Evolutionary conservation across 2,797 vertebrate species (phyloP).

Genomic region (Trachops cirrhosus): DNA sequence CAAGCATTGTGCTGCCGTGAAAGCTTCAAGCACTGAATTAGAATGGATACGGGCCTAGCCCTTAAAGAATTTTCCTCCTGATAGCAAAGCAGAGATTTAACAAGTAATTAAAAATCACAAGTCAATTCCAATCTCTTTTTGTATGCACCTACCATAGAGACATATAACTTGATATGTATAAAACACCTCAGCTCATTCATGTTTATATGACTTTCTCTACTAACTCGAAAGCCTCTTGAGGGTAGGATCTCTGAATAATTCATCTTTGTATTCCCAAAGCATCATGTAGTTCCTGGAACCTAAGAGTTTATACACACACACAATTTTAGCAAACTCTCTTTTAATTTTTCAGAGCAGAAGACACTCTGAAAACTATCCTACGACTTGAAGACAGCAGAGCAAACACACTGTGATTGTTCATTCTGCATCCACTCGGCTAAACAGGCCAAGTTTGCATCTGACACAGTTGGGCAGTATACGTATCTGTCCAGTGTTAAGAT

Average conservation of each 20-base stretch:
- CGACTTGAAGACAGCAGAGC: neutral
- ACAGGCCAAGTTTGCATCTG: neutral
- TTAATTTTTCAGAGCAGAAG: neutral
- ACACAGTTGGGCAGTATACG: neutral
- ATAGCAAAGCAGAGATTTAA: conserved; percentile 21
- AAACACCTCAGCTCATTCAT: neutral
- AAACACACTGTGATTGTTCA: neutral
- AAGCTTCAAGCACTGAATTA: neutral
- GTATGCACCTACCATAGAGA: neutral
- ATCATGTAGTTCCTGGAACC: neutral
- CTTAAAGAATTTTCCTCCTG: neutral
- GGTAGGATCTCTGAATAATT: neutral
- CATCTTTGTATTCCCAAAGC: neutral
- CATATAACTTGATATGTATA: neutral
- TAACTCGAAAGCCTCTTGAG: neutral
- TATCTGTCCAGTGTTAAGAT: neutral
- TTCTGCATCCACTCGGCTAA: neutral
- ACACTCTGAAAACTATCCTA: neutral
- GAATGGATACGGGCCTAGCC: neutral
- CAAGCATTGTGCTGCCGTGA: neutral
- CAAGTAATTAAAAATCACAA: neutral
- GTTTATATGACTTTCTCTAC: neutral
- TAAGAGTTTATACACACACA: neutral
- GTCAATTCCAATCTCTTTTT: neutral
- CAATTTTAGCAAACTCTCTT: neutral